Base-by-base conservation (phyloP, 2,888 invertebrate genomes). In the Disparrhopalites patrizii region DNA sequence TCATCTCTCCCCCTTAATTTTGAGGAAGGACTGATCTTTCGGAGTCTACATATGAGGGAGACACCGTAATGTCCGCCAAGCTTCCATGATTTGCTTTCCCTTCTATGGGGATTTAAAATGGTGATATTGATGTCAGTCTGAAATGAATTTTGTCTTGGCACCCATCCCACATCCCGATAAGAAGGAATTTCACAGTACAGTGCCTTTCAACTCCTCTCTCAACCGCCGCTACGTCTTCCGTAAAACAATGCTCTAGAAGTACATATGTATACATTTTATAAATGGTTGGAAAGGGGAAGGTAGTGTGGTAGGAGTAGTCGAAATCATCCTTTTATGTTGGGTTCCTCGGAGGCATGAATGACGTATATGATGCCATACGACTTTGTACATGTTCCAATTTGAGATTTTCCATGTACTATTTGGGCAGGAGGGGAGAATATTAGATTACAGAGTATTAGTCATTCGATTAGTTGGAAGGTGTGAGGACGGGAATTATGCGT, bases 91-190 rank as follows among this genome's bases (percentile, higher is more conserved):
- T 58, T 47, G 18, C 58, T 47, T 43, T 30, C 28, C 33, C 8
- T 58, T 43, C 58, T 28, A 43, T 27, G 27, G 58, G 58, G 58
- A 58, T 58, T 58, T 58, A 33, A 38, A 40, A 57, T 57, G 58
- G 18, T 47, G 43, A 43, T 47, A 40, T 40, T 58, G 58, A 58
- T 58, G 47, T 47, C 58, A 40, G 25, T 58, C 27, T 30, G 43
- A 30, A 58, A 58, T 58, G 58, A 58, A 58, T 58, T 40, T 47
- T 15, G 58, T 58, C 58, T 58, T 58, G 58, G 58, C 58, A 58
- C 58, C 43, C 58, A 43, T 43, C 58, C 58, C 28, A 58, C 18
- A 31, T 33, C 23, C 33, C 33, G 58, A 58, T 43, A 58, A 58
- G 43, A 40, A 58, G 38, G 58, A 43, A 40, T 43, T 43, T 27